Base-by-base conservation (phyloP, 2,797 vertebrate species). In the Labeo calbasu region DNA sequence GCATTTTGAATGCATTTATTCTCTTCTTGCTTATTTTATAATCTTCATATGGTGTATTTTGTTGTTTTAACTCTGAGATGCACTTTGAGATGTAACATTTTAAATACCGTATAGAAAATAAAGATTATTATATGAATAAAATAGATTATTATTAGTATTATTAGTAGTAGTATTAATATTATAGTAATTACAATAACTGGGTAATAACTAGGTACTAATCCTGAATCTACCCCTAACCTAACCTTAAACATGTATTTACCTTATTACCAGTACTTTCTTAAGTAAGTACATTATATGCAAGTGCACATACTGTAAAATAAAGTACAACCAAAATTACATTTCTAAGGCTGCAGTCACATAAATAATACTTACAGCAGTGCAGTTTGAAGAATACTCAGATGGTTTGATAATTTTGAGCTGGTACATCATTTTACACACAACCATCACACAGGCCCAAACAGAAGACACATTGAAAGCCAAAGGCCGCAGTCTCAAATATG, bases 401-500 rank as follows among this genome's bases (percentile, higher is more conserved):
- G 95, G 94, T 61, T 94, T 93, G 73, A 96, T 92, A 61, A 95
- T 91, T 89, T 95, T 95, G 81, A 96, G 92, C 89, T 96, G 96
- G 89, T 96, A 96, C 88, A 95, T 94, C 95, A 95, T 96, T 89
- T 96, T 95, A 85, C 94, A 95, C 87, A 95, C 93, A 80, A 95
- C 94, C 90, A 93, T 93, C 81, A 94, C 87, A 7, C 94, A 94
- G 2, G 94, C 95, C 96, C 95, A 95, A 8, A 95, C 92, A 0
- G 95, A 92, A 5, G 94, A 96, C 43, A 95, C 84, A 14, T 88
- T 92, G 81, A 94, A 93, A 1, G 94, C 92, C 1, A 90, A 6
- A 1, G 92, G 94, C 6, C 91, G 92, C 11, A 95, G 79, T 50
- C 89, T 91, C 17, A 94, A 89, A 36, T 92, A 94, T 0, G 96